Evolutionary conservation across 2,113 vertebrate genomes (phyloP).

Genomic region (Donacobius atricapilla): DNA sequence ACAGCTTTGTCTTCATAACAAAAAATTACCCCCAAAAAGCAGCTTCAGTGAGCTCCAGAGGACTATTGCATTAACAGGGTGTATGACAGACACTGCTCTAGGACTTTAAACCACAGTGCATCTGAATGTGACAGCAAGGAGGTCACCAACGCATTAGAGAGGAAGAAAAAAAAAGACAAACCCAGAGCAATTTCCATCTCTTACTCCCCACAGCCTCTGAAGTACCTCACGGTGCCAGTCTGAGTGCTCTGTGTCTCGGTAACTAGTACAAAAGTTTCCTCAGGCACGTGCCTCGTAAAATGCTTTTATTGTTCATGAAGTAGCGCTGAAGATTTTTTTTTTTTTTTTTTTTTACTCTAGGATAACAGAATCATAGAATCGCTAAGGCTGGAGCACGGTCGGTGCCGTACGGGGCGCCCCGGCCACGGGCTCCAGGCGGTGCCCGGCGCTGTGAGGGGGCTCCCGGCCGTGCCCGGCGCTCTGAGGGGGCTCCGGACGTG

Average conservation of each 20-base stretch:
- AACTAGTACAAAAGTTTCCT: rapidly evolving
- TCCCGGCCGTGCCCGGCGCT: not conserved
- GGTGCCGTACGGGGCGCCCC: not conserved
- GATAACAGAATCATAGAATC: not conserved
- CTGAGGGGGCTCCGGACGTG: not conserved
- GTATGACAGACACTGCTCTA: not conserved
- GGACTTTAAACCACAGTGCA: rapidly evolving
- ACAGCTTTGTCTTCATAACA: not conserved
- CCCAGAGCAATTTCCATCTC: not conserved
- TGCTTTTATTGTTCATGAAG: not conserved
- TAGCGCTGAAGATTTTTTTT: not conserved
- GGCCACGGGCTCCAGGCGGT: rapidly evolving
- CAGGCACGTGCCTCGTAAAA: rapidly evolving
- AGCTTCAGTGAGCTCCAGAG: not conserved
- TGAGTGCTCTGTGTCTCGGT: too few relatives aligned
- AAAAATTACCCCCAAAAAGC: not conserved
- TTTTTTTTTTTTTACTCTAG: not conserved
- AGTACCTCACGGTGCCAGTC: too few relatives aligned
- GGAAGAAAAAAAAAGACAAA: rapidly evolving
- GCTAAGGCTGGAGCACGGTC: not conserved
- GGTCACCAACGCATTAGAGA: rapidly evolving
- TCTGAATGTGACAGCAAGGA: not conserved
- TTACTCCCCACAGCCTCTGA: too few relatives aligned
- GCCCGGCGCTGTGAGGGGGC: not conserved
- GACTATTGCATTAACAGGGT: rapidly evolving